Conservation (phyloP, 1,140 invertebrate species). For the Lordiphosa clarofinis region DNA sequence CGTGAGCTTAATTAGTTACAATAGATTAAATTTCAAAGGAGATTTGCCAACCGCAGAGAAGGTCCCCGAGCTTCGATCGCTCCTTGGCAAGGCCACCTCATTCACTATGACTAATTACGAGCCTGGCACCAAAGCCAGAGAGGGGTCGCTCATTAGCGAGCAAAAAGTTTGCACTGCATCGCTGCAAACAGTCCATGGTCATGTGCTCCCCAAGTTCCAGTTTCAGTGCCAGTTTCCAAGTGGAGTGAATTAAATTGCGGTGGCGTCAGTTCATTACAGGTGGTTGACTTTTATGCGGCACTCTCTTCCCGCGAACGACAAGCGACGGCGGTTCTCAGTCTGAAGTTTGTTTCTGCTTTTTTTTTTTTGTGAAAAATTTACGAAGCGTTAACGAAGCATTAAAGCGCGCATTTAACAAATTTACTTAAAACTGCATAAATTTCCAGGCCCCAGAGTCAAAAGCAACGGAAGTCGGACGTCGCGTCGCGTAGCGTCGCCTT, state of each 20-base stretch:
- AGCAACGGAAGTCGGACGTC: constrained; percentile 47
- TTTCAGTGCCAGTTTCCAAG: constrained; percentile 3
- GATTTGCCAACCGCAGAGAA: constrained; percentile 58
- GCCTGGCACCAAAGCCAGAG: constrained; percentile 37
- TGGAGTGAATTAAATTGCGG: constrained; percentile 77
- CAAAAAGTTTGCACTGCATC: constrained; percentile 33
- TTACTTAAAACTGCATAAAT: constrained; percentile 79
- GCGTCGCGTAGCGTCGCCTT: constrained; percentile 3
- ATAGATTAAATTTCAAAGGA: constrained; percentile 78
- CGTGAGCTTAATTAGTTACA: constrained; percentile 73
- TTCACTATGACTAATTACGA: constrained; percentile 68
- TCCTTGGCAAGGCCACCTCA: constrained; percentile 37
- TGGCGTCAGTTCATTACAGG: constrained; percentile 79
- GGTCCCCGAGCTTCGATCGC: no score
- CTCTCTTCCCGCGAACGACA: constrained; percentile 31
- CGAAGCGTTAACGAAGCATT: constrained; percentile 79
- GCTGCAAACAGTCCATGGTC: constrained; percentile 36
- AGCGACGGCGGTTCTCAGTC: constrained; percentile 17
- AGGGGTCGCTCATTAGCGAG: constrained; percentile 43
- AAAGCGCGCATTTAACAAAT: constrained; percentile 79
- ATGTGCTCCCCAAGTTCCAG: constrained; percentile 13
- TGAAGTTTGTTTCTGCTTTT: constrained; percentile 26
- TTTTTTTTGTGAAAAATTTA: constrained; percentile 74
- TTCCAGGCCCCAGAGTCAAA: constrained; percentile 36
- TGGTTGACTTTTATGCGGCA: constrained; percentile 71